Evolutionary conservation across 2,797 vertebrate species (phyloP), one percentile per base, ranked within the genome.

Genomic region (Merluccius polli): DNA sequence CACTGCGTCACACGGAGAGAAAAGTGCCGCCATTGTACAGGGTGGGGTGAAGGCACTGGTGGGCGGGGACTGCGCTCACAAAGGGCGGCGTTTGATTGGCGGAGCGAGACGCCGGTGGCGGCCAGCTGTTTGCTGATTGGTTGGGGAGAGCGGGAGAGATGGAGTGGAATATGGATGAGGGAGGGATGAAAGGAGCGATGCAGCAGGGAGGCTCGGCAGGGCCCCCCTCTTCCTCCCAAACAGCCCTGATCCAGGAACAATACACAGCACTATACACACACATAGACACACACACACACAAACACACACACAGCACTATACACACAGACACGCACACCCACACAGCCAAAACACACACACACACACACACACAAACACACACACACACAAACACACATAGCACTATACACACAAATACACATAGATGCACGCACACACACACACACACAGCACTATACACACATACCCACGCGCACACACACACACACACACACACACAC

Each of bases 151-250:
- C 82, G 5, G 77, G 67, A 69, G 84, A 77, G 76, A 73, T 48
- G 83, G 81, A 24, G 81, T 90, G 93, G 89, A 95, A 93, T 94
- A 94, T 93, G 87, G 88, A 94, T 94, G 91, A 92, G 81, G 76
- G 78, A 84, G 82, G 65, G 84, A 88, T 92, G 87, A 92, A 93
- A 91, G 88, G 86, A 90, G 80, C 78, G 84, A 87, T 82, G 82
- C 80, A 81, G 86, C 77, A 77, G 87, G 81, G 83, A 83, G 71
- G 78, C 80, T 71, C 30, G 36, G 24, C 38, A 72, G 75, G 75
- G 73, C 84, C 84, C 84, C 87, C 81, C 67, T 65, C 59, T 77
- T 48, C 82, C 84, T 81, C 85, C 59, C 78, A 81, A 85, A 84
- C 74, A 79, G 85, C 84, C 86, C 74, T 65, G 81, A 77, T 80